Conservation (phyloP, 2,888 invertebrate species). For the Spilosoma lubricipeda region DNA sequence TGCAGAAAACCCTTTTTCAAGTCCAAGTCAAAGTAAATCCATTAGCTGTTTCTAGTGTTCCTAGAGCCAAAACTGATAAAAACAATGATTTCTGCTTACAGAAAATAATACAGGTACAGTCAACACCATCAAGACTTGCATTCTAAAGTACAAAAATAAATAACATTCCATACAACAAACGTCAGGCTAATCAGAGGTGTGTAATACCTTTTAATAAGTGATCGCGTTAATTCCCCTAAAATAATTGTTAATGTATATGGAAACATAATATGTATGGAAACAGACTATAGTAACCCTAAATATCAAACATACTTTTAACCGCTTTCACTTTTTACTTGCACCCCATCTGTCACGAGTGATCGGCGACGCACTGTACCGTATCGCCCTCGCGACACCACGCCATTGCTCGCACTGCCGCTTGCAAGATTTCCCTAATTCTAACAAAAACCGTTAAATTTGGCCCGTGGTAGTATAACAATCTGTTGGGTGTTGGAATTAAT, state of each 20-base stretch:
- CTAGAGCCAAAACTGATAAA: background rate
- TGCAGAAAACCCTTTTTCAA: background rate
- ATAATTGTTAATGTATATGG: too few species aligned
- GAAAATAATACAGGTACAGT: background rate
- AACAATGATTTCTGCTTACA: background rate
- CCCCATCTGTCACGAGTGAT: slow-evolving; percentile 62
- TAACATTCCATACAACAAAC: background rate
- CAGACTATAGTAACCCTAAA: background rate
- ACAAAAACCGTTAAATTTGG: slow-evolving; percentile 58
- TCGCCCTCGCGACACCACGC: slow-evolving; percentile 63
- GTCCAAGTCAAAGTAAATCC: background rate
- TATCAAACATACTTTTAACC: background rate
- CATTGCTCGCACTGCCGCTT: slow-evolving; percentile 50
- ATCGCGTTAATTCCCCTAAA: too few species aligned
- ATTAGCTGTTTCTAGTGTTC: background rate
- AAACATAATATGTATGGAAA: too few species aligned
- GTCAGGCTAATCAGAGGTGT: too few species aligned
- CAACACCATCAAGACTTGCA: background rate
- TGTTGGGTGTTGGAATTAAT: slow-evolving; percentile 6
- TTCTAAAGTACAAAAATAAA: background rate
- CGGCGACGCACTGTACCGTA: slow-evolving; percentile 63
- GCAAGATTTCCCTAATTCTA: slow-evolving; percentile 58
- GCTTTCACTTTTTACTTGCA: slow-evolving; percentile 12
- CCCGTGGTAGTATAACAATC: slow-evolving; percentile 42
- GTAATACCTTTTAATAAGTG: too few species aligned